Evolutionary conservation across 2,113 vertebrate genomes (phyloP), one percentile per base, ranked within the genome.

Genomic region (Macaca mulatta): DNA sequence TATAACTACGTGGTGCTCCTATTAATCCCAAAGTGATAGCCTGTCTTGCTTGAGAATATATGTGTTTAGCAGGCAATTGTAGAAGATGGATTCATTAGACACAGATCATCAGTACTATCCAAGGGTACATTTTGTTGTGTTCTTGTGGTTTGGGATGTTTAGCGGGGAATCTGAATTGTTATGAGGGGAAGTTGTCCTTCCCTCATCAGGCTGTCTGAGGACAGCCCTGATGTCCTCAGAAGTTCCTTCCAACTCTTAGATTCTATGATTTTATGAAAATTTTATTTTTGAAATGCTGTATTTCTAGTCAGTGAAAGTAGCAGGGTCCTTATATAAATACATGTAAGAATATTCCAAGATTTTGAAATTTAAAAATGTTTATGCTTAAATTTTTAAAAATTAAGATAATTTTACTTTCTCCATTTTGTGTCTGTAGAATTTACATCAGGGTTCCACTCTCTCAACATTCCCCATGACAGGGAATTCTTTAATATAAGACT

Each of bases 231-330:
- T 82, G 35, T 7, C 45, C 52, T 89, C 35, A 67, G 64, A 84
- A 72, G 50, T 82, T 35, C 45, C 30, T 97, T 95, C 23, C 40
- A 93, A 72, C 11, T 25, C 64, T 81, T 80, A 70, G 48, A 89
- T 22, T 77, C 2, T 50, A 78, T 45, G 35, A 93, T 69, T 32
- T 97, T 86, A 55, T n/a, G 69, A 79, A 23, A 30, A 32, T 59
- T 75, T 93, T 78, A 59, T n/a, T 98, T 86, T 96, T 90, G 90
- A 80, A 90, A 74, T 27, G 23, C 84, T 57, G 3, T 90, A 32
- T 83, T 52, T 93, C 57, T 1, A 55, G 84, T 92, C 81, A 90
- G 32, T 93, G 89, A 86, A 77, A 75, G 1, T 70, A 74, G 4
- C 83, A 83, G 16, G 38, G 18, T 78, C 69, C 27, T 92, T 57